Evolutionary conservation across 2,797 vertebrate species (phyloP).

Genomic region (Chiroxiphia lanceolata): DNA sequence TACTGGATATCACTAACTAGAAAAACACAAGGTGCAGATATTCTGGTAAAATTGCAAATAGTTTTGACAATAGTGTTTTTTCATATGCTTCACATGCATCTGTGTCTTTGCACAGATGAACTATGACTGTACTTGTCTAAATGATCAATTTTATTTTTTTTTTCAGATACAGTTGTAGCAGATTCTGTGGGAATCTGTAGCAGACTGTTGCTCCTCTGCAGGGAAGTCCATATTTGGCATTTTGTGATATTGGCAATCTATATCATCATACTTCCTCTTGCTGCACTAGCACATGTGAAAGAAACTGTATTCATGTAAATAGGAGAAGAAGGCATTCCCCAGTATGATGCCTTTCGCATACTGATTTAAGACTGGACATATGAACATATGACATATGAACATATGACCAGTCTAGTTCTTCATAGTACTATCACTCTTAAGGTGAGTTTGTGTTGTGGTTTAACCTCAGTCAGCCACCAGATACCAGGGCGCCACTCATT

Average conservation of each 20-base stretch:
- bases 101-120: neutral
- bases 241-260: neutral
- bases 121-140: neutral
- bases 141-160: neutral
- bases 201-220: neutral
- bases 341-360: neutral
- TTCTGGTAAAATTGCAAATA: neutral
- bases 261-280: neutral
- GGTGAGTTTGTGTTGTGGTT: neutral
- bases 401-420: neutral
- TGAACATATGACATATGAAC: neutral
- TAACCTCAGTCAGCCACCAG: neutral
- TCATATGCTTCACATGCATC: neutral
- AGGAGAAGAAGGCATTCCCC: neutral
- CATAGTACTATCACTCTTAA: neutral
- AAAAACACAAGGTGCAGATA: neutral
- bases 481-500: neutral
- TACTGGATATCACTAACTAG: neutral
- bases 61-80: neutral
- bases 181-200: neutral
- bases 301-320: neutral
- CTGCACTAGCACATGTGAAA: neutral
- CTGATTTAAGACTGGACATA: neutral
- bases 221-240: neutral
- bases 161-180: neutral